Evolutionary conservation across 1,140 invertebrate genomes (phyloP).

Genomic region (Eupristina koningsbergeri): DNA sequence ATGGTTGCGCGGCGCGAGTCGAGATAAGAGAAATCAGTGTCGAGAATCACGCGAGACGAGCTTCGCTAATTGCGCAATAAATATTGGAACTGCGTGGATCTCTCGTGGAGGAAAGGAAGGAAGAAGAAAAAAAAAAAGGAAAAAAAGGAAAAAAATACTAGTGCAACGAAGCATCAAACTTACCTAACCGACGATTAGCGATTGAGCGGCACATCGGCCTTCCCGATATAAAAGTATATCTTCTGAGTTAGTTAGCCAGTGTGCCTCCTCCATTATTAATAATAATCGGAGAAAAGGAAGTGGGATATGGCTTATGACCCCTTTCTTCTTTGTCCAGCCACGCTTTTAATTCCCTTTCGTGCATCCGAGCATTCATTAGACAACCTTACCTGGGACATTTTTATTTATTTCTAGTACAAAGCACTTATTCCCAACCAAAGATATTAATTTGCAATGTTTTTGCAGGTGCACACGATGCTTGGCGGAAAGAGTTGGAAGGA

Average conservation of each 20-base stretch:
- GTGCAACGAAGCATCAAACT: conserved; percentile 27
- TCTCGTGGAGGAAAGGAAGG: conserved; percentile 19
- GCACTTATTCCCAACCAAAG: too few species aligned
- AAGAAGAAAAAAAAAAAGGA: too few species aligned
- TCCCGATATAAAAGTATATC: background rate
- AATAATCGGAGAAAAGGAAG: too few species aligned
- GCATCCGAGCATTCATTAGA: too few species aligned
- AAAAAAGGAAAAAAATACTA: too few species aligned
- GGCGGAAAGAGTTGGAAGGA: too few species aligned
- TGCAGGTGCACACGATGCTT: too few species aligned
- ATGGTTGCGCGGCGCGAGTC: background rate
- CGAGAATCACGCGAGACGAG: background rate
- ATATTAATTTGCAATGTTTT: too few species aligned
- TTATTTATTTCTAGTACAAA: too few species aligned
- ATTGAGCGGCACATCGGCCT: background rate
- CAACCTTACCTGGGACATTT: too few species aligned
- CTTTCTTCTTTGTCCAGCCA: background rate
- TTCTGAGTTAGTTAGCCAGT: background rate
- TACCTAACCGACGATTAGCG: conserved; percentile 37
- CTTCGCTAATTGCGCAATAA: conserved; percentile 11
- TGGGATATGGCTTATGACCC: background rate
- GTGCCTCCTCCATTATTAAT: too few species aligned
- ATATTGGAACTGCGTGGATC: background rate
- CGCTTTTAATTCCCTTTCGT: too few species aligned
- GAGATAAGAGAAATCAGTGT: conserved; percentile 14